A percentile compares a stretch with the other conserved stretches of the same genome.
These are phyloP conservation scores for Mycteria americana DNA, from an alignment of 2,797 vertebrate species.

Conservation along the genomic window DNA sequence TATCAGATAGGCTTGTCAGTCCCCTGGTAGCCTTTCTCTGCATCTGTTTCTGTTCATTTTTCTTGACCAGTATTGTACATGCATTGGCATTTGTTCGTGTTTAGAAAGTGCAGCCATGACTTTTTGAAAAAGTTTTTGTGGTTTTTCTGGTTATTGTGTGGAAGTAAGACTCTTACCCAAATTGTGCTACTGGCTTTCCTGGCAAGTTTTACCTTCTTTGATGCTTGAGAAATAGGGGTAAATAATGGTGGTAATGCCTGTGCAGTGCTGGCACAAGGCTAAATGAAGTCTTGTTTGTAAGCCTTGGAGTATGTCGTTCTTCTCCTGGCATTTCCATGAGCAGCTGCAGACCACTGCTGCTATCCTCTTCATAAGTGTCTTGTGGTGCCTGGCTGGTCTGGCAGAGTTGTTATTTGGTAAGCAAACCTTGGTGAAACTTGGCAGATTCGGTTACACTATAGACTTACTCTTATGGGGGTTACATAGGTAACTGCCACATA, in stretches of 20 bases:
- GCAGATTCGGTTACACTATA: not conserved
- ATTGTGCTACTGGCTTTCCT: not conserved
- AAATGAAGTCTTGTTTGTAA: not conserved
- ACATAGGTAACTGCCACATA: not conserved
- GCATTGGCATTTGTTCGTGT: not conserved
- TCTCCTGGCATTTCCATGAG: not conserved
- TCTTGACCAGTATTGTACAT: not conserved
- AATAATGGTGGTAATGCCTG: not conserved
- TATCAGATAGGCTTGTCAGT: not conserved
- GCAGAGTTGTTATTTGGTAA: not conserved
- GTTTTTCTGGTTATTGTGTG: not conserved
- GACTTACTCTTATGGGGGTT: not conserved
- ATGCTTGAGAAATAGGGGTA: not conserved
- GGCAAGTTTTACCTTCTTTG: not conserved
- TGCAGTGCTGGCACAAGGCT: not conserved
- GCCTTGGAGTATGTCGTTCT: not conserved
- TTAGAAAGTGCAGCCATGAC: not conserved
- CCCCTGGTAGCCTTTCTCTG: not conserved
- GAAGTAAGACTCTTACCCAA: not conserved
- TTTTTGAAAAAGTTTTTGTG: not conserved
- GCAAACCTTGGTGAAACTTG: not conserved
- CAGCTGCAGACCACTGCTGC: not conserved
- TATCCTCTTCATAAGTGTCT: not conserved
- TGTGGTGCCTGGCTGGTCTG: not conserved
- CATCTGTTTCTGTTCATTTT: conserved; percentile 8